Evolutionary conservation across 2,888 invertebrate genomes (phyloP), one percentile per base, ranked within the genome.

Genomic region (Lochmaea capreae): DNA sequence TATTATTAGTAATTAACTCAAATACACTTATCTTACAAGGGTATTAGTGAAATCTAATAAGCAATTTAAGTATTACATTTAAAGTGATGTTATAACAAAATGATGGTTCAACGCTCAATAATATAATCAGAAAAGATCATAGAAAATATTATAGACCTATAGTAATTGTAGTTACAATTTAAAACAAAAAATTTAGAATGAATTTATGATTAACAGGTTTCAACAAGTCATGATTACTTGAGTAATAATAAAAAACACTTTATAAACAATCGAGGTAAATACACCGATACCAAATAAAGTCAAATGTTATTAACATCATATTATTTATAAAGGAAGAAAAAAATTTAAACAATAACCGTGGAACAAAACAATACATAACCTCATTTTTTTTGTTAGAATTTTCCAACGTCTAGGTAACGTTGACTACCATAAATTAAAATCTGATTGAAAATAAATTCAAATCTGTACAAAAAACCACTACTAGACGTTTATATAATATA

Each of bases 321-420:
- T n/a, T n/a, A n/a, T 12, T 12, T 11, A 14, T 11, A 4, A 46
- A 46, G 1, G 46, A 14, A 46, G 14, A 14, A 46, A 46, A 46
- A 14, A 46, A 2, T 46, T 46, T 11, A 43, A 46, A 14, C 14
- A 14, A 46, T 46, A 46, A 43, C 12, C 59, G 18, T 14, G 10
- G 16, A 39, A 63, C 16, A 16, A 62, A 62, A 39, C 18, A 63
- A 43, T 43, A 63, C 62, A 63, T 63, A 63, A 63, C 62, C 62
- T 63, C 62, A 63, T 42, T 42, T 42, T 61, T n/a, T n/a, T 42
- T 18, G 18, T 57, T 14, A 16, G 57, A 57, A 58, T 22, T 58
- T 58, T 11, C 6, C n/a, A 16, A 52, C 3, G 5, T 54, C 1
- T 16, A 16, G n/a, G 16, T 26, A 59, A 8, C 14, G 5, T 26